Conservation (phyloP, 1,140 invertebrate genomes). For the Pemphigus obesinymphae region DNA sequence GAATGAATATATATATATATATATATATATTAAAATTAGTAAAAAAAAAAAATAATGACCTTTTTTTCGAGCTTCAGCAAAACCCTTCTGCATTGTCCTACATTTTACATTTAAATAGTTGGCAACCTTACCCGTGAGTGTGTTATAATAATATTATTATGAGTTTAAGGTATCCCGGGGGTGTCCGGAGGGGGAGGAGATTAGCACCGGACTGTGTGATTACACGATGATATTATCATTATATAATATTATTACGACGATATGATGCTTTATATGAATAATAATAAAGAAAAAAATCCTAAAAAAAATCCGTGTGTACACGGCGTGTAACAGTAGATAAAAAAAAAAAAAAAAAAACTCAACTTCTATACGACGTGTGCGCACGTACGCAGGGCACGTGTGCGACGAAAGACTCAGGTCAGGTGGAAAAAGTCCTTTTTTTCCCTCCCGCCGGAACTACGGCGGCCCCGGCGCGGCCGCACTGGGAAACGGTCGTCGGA, state of each 20-base stretch:
- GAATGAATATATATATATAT: too few relatives aligned
- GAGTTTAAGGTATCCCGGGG: too few relatives aligned
- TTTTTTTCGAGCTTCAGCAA: too few relatives aligned
- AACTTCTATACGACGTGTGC: not conserved
- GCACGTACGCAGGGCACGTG: not conserved
- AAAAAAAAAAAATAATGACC: too few relatives aligned
- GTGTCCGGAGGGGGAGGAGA: not conserved
- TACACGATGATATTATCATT: too few relatives aligned
- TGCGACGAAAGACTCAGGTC: not conserved
- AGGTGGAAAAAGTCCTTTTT: conserved; percentile 21
- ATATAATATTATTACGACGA: not conserved
- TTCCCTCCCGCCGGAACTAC: not conserved
- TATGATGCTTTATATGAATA: too few relatives aligned
- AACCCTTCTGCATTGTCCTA: too few relatives aligned
- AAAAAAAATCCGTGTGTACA: not conserved
- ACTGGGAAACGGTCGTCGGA: not conserved
- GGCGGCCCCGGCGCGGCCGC: not conserved
- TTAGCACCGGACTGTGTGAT: too few relatives aligned
- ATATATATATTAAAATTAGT: too few relatives aligned
- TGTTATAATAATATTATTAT: too few relatives aligned
- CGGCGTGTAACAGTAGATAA: not conserved
- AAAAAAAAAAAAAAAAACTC: not conserved
- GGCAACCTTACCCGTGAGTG: too few relatives aligned
- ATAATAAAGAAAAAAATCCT: not conserved
- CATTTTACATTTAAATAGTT: too few relatives aligned